A percentile compares a stretch with the other conserved stretches of the same genome.
These are phyloP conservation scores for Characodon lateralis DNA, from an alignment of 2,797 vertebrate genomes.

Conservation along the genomic window DNA sequence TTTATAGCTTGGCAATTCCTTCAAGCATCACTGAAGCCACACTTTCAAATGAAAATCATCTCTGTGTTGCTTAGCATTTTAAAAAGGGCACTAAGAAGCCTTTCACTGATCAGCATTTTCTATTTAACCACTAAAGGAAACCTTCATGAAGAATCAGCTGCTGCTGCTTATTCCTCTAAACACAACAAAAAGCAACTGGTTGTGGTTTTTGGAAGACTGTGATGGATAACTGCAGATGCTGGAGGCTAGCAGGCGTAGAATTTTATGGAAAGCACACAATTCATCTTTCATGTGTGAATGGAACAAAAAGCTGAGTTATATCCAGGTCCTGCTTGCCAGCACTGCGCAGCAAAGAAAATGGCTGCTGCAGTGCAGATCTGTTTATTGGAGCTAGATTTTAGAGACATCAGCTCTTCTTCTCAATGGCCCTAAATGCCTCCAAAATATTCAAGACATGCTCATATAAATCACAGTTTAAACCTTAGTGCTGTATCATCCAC, in stretches of 20 bases:
- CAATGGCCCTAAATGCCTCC: neutral
- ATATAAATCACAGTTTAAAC: conserved; percentile 14
- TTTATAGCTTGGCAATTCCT: conserved; percentile 48
- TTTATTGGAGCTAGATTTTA: conserved; percentile 14
- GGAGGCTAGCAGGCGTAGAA: conserved; percentile 23
- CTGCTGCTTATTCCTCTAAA: conserved; percentile 33
- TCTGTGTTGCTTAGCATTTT: conserved; percentile 41
- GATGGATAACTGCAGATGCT: conserved; percentile 44
- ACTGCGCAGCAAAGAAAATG: conserved; percentile 28
- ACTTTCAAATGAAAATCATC: conserved; percentile 65
- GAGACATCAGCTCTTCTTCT: neutral
- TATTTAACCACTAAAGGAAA: conserved; percentile 47
- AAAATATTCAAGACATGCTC: conserved; percentile 1
- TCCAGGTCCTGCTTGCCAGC: conserved; percentile 22
- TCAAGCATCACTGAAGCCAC: conserved; percentile 49
- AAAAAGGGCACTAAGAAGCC: conserved; percentile 29
- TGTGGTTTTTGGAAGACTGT: conserved; percentile 27
- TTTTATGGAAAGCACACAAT: conserved; percentile 39
- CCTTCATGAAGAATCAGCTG: conserved; percentile 46
- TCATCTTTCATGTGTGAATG: conserved; percentile 28
- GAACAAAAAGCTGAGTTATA: conserved; percentile 40
- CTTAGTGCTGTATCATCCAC: neutral
- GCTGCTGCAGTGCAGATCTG: conserved; percentile 47
- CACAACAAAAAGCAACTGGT: conserved; percentile 56
- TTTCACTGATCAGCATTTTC: conserved; percentile 45